Conservation (phyloP, 2,797 vertebrate species). For the Dallia pectoralis region DNA sequence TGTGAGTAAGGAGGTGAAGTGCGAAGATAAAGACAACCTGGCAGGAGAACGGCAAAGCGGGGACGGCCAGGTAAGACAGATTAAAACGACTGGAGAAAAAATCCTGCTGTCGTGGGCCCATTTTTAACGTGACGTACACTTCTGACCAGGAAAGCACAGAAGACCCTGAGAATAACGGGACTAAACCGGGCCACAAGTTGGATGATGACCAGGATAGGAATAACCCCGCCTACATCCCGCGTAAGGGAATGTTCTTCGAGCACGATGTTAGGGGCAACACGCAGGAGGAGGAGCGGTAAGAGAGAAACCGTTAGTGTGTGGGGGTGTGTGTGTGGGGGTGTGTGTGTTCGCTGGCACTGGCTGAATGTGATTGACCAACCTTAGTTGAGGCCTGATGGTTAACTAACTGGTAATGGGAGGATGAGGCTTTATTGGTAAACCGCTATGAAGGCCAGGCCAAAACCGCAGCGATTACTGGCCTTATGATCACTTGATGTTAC, state of each 20-base stretch:
- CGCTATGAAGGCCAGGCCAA: neutral
- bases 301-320: neutral
- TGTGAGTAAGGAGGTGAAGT: conserved; percentile 73
- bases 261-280: conserved; percentile 93
- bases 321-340: no score
- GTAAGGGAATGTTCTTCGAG: conserved; percentile 97
- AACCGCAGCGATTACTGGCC: no score
- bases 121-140: neutral
- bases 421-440: neutral
- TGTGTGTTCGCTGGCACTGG: neutral
- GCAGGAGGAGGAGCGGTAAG: conserved; percentile 87
- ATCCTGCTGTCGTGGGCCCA: neutral
- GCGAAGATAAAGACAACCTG: conserved; percentile 80
- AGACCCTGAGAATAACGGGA: conserved; percentile 86
- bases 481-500: no score
- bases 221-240: conserved; percentile 95
- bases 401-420: neutral
- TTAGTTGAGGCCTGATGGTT: neutral
- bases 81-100: neutral
- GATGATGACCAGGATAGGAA: conserved; percentile 95
- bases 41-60: conserved; percentile 94
- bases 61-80: conserved; percentile 87
- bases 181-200: conserved; percentile 84
- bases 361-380: neutral
- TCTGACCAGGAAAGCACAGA: conserved; percentile 90